Evolutionary conservation across 2,113 vertebrate genomes (phyloP).

Genomic region (Engraulis encrasicolus): DNA sequence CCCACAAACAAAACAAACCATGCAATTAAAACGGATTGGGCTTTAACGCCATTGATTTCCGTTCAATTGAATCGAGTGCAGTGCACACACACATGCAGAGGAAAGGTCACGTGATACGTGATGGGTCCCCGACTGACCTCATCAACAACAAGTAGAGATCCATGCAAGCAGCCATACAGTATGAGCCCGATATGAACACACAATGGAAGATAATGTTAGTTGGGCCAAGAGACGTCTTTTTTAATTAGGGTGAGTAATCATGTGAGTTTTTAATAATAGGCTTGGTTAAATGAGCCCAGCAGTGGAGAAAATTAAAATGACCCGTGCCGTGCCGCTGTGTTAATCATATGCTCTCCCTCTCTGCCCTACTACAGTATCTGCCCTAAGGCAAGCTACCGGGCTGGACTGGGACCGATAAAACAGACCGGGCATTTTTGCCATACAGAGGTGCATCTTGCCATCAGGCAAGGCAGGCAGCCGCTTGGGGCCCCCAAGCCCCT

Average conservation of each 20-base stretch:
- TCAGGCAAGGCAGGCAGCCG: too few relatives aligned
- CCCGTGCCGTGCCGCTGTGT: not conserved
- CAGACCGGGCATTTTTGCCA: too few relatives aligned
- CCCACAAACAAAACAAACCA: too few relatives aligned
- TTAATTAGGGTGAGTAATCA: not conserved
- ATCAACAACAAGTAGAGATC: not conserved
- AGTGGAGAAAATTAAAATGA: not conserved
- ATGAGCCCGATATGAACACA: not conserved
- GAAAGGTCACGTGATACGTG: not conserved
- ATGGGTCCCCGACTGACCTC: not conserved
- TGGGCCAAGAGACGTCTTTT: not conserved
- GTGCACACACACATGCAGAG: not conserved
- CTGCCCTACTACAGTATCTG: too few relatives aligned
- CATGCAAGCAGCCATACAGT: not conserved
- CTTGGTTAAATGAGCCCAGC: not conserved
- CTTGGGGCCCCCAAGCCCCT: too few relatives aligned
- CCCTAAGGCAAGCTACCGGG: not conserved
- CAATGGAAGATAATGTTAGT: not conserved
- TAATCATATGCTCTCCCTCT: not conserved
- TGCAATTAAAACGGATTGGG: conserved; percentile 11
- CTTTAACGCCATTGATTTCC: not conserved
- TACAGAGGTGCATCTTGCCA: too few relatives aligned
- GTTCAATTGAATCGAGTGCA: not conserved
- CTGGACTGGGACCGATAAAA: too few relatives aligned
- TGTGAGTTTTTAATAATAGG: not conserved